These are phyloP conservation scores for Pipa parva DNA, from an alignment of 2,113 vertebrate genomes.

Conservation along the genomic window DNA sequence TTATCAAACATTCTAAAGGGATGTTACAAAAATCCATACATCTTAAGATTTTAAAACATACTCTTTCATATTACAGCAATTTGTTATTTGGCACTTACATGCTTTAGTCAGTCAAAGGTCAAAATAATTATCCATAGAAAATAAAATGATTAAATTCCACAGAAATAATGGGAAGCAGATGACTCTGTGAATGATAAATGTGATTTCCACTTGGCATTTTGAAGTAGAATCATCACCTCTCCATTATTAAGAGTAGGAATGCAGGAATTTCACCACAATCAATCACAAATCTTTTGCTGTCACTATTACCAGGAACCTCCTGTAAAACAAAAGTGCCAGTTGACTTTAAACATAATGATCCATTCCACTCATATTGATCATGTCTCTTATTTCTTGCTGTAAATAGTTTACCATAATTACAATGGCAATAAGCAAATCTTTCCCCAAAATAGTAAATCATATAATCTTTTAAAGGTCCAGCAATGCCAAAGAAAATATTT, in stretches of 20 bases:
- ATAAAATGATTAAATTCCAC: constrained; percentile 1
- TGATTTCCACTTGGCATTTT: background rate
- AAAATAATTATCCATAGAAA: background rate
- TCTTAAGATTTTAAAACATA: background rate
- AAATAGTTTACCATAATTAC: background rate
- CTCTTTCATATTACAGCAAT: background rate
- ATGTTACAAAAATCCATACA: no score
- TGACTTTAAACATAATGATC: background rate
- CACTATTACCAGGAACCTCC: background rate
- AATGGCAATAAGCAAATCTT: background rate
- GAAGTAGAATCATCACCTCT: background rate
- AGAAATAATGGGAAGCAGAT: background rate
- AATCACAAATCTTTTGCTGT: constrained; percentile 1
- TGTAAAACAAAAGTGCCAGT: background rate
- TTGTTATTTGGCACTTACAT: background rate
- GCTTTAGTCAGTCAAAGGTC: background rate
- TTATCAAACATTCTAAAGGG: no score
- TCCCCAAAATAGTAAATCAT: no score
- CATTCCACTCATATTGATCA: background rate
- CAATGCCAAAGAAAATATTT: no score
- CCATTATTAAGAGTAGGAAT: background rate
- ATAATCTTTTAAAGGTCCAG: no score
- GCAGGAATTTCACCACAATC: constrained; percentile 1
- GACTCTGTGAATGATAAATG: background rate
- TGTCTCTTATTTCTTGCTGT: background rate